Conservation (phyloP, 1,140 invertebrate species). For the Bombus waltoni region DNA sequence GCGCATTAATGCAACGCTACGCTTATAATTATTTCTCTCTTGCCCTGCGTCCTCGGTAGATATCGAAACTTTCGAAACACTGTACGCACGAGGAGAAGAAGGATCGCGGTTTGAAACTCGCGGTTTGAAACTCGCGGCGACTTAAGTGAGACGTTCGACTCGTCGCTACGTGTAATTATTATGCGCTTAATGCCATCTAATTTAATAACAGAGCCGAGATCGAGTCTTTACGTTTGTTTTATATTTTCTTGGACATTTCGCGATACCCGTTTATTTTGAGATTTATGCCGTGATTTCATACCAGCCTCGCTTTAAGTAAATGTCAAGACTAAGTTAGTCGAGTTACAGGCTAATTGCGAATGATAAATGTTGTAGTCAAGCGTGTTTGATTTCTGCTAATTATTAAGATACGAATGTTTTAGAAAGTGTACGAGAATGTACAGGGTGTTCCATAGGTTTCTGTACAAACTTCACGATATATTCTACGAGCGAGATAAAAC, state of each 20-base stretch:
- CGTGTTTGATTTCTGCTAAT: slow-evolving; percentile 5
- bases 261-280: background rate
- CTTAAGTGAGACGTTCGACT: slow-evolving; percentile 8
- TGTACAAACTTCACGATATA: no score
- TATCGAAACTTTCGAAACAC: slow-evolving; percentile 25
- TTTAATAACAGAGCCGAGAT: slow-evolving; percentile 4
- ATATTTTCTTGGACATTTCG: background rate
- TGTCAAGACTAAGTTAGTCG: background rate
- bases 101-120: background rate
- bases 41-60: background rate
- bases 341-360: background rate
- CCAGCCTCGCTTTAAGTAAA: background rate
- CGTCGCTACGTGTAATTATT: slow-evolving; percentile 2
- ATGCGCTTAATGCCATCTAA: slow-evolving; percentile 4
- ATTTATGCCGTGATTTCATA: background rate
- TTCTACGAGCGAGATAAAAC: no score
- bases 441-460: background rate
- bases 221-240: background rate
- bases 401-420: background rate
- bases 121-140: no score
- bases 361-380: background rate
- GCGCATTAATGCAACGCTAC: slow-evolving; percentile 32
- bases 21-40: slow-evolving; percentile 10
- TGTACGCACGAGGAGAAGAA: background rate
- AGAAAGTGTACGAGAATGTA: background rate